Conservation (phyloP, 2,888 invertebrate genomes). For the Acleris laterana region DNA sequence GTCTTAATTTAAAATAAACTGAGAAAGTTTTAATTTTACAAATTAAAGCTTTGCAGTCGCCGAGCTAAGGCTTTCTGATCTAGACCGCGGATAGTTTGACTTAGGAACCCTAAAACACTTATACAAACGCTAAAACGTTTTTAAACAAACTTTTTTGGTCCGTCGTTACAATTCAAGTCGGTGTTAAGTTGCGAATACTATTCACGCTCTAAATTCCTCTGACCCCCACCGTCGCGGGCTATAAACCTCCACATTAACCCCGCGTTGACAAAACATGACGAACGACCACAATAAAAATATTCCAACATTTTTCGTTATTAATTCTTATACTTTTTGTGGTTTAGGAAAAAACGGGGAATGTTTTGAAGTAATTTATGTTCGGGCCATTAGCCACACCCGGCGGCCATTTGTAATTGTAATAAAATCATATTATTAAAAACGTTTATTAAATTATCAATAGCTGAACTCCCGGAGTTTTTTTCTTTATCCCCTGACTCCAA, state of each 20-base stretch:
- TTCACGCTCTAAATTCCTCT: not conserved
- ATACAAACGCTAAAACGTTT: no score
- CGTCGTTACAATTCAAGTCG: not conserved
- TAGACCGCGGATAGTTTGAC: no score
- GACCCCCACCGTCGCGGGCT: not conserved
- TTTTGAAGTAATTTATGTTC: constrained; percentile 47
- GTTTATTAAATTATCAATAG: constrained; percentile 31
- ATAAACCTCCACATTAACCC: constrained; percentile 45
- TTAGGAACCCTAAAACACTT: no score
- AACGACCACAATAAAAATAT: constrained; percentile 62
- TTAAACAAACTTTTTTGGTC: no score
- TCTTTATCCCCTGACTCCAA: no score
- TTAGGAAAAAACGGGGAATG: constrained; percentile 50
- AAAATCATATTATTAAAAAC: constrained; percentile 25
- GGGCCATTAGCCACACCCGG: constrained; percentile 54
- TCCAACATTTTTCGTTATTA: constrained; percentile 67
- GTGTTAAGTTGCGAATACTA: not conserved
- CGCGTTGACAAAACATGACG: constrained; percentile 72
- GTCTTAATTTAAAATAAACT: no score
- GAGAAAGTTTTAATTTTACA: no score
- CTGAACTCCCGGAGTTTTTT: constrained; percentile 6
- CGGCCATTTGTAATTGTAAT: constrained; percentile 20
- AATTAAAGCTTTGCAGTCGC: no score
- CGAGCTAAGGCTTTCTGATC: no score
- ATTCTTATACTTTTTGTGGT: constrained; percentile 57